Evolutionary conservation across 2,113 vertebrate species (phyloP).

Genomic region (Actinemys pallida): DNA sequence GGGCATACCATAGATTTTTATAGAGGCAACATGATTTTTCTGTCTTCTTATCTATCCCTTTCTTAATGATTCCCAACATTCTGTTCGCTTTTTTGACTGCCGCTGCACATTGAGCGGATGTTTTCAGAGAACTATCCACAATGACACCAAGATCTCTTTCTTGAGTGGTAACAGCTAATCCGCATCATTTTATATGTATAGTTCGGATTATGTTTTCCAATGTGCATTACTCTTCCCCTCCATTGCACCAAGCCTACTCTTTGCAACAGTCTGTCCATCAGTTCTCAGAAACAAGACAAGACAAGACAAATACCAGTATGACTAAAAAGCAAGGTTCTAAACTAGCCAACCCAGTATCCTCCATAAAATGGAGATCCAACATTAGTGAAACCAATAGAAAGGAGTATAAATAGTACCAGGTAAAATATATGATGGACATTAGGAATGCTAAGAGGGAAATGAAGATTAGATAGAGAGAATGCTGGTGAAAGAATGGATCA

Average conservation of each 20-base stretch:
- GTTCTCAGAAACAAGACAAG: neutral
- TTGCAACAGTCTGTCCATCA: neutral
- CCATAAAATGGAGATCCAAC: conserved; percentile 55
- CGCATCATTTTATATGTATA: no score
- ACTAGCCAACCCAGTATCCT: neutral
- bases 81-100: no score
- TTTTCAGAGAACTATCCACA: no score
- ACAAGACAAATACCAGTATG: neutral
- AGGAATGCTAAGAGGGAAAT: conserved; percentile 50
- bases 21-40: no score
- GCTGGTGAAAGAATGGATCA: conserved; percentile 52
- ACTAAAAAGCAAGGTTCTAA: neutral
- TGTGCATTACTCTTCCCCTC: neutral
- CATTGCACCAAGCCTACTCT: neutral
- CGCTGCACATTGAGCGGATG: no score
- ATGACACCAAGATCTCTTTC: no score
- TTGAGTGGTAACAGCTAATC: no score
- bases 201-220: no score
- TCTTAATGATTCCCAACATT: no score
- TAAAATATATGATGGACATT: conserved; percentile 7
- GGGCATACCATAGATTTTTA: no score
- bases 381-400: conserved; percentile 38
- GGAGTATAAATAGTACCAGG: conserved; percentile 19
- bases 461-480: conserved; percentile 52
- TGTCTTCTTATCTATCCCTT: no score